phyloP scores from a whole-genome alignment of 2,888 invertebrate genomes.

The Arge pagana region DNA sequence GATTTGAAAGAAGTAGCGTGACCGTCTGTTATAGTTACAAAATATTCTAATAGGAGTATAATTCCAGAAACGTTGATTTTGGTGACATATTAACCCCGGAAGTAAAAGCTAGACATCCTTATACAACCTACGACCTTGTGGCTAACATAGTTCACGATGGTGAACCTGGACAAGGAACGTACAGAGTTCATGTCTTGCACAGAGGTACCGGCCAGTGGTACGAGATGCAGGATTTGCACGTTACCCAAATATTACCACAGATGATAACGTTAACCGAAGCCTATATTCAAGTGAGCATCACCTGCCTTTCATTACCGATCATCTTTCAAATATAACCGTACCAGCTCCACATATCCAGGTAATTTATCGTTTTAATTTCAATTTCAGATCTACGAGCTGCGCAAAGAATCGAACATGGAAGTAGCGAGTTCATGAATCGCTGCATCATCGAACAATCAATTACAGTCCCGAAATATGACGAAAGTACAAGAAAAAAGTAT shows the following conservation, averaged over 20 bases:
- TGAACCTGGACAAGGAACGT: slow-evolving; percentile 92
- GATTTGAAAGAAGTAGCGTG: too few species aligned
- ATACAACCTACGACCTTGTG: slow-evolving; percentile 93
- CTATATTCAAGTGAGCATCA: slow-evolving; percentile 80
- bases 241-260: slow-evolving; percentile 96
- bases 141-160: slow-evolving; percentile 99
- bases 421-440: slow-evolving; percentile 36
- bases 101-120: slow-evolving; percentile 74
- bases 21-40: too few species aligned
- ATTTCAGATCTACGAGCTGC: slow-evolving; percentile 52
- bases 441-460: too few species aligned
- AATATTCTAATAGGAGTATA: too few species aligned
- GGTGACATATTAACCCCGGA: slow-evolving; percentile 91
- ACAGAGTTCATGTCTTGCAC: slow-evolving; percentile 91
- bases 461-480: too few species aligned
- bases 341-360: not conserved
- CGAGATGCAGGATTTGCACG: slow-evolving; percentile 90
- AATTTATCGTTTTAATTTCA: slow-evolving; percentile 1
- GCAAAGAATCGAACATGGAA: too few species aligned
- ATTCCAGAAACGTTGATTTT: slow-evolving; percentile 90
- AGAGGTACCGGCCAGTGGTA: slow-evolving; percentile 83
- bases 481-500: too few species aligned
- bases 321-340: not conserved
- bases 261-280: slow-evolving; percentile 99
- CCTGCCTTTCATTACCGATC: not conserved